A percentile compares a stretch with the other conserved stretches of the same genome.
These are phyloP conservation scores for Formica selysi DNA, from an alignment of 1,140 invertebrate genomes.

Conservation along the genomic window DNA sequence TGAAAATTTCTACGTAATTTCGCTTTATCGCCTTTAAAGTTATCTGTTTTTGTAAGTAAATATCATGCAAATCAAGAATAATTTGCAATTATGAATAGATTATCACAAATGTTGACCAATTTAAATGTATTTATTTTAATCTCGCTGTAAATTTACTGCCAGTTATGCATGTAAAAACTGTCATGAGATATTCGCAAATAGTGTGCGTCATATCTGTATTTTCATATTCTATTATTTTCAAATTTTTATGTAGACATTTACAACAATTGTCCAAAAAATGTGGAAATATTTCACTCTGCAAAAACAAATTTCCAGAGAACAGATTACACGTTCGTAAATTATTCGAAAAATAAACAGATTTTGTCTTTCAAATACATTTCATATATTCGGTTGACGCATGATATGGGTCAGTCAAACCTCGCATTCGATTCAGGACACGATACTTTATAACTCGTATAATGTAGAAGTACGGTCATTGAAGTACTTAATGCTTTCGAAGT, in stretches of 20 bases:
- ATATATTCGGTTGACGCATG: background rate
- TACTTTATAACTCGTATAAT: background rate
- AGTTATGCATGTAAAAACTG: background rate
- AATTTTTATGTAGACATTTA: background rate
- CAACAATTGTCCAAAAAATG: background rate
- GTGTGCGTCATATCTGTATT: background rate
- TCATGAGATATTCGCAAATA: background rate
- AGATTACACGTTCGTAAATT: background rate
- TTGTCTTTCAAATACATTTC: background rate
- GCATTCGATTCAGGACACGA: background rate
- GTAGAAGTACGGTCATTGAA: background rate
- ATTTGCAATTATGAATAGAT: background rate
- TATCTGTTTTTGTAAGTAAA: background rate
- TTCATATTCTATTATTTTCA: background rate
- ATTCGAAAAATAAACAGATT: background rate
- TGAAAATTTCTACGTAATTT: background rate
- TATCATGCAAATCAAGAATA: conserved; percentile 1
- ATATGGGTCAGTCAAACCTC: background rate
- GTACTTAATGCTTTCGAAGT: background rate
- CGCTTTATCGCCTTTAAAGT: background rate
- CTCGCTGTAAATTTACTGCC: background rate
- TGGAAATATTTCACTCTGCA: background rate
- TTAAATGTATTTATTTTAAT: conserved; percentile 19
- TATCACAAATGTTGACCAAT: background rate
- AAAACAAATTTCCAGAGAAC: background rate